These are phyloP conservation scores for Ganaspis sp. DNA, from an alignment of 1,140 invertebrate genomes.

Conservation along the genomic window DNA sequence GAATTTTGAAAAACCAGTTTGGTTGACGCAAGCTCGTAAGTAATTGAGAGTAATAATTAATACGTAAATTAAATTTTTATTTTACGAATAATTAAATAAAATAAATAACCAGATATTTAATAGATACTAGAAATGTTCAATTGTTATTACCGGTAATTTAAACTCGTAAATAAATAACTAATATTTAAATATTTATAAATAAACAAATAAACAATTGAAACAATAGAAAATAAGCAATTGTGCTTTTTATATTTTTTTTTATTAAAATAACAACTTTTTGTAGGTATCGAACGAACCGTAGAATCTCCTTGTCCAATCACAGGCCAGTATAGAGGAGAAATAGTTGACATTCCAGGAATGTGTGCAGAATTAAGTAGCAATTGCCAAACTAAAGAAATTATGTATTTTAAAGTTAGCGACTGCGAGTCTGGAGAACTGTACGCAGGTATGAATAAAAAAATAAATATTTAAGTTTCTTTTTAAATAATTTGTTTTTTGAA, in stretches of 20 bases:
- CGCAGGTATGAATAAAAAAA: constrained; percentile 76
- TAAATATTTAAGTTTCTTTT: no score
- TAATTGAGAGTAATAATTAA: constrained; percentile 74
- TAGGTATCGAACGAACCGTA: constrained; percentile 76
- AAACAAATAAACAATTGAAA: no score
- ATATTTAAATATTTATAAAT: no score
- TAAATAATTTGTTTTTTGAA: no score
- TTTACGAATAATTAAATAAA: background rate
- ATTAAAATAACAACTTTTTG: constrained; percentile 51
- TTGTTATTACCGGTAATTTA: no score
- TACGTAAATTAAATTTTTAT: background rate
- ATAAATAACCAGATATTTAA: constrained; percentile 23
- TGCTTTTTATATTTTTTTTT: no score
- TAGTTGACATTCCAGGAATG: constrained; percentile 81
- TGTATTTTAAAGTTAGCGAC: constrained; percentile 84
- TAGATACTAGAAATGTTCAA: no score
- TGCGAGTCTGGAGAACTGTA: constrained; percentile 80
- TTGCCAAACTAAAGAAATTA: constrained; percentile 82
- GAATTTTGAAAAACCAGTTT: constrained; percentile 72
- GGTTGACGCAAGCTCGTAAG: constrained; percentile 83
- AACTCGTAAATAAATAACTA: no score
- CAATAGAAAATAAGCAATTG: no score
- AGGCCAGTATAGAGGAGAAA: constrained; percentile 82
- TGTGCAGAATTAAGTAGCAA: constrained; percentile 86
- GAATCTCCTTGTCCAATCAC: constrained; percentile 82